A percentile compares a stretch with the other conserved stretches of the same genome.
phyloP scores from a whole-genome alignment of 2,113 vertebrate species.

The Salvelinus fontinalis region DNA sequence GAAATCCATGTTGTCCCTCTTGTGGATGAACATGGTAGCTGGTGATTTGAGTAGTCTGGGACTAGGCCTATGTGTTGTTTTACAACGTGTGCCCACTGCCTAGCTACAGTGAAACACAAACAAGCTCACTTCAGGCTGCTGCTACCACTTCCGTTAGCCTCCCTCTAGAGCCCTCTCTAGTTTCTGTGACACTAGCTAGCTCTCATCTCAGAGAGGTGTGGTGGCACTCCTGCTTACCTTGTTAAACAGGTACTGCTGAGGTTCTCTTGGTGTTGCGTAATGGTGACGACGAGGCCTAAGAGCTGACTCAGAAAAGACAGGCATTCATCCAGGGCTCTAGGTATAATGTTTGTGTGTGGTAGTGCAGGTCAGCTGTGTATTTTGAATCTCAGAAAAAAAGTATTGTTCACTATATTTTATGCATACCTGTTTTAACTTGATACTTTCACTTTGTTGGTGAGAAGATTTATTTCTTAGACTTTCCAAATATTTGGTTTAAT shows the following conservation, averaged over 20 bases:
- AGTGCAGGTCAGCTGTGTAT: not conserved
- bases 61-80: not conserved
- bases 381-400: not conserved
- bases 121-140: not conserved
- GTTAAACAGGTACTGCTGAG: constrained; percentile 47
- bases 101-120: constrained; percentile 16
- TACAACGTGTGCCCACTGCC: not conserved
- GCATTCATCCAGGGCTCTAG: not conserved
- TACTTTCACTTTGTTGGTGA: not conserved
- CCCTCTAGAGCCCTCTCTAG: constrained; percentile 15
- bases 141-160: constrained; percentile 1
- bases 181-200: constrained; percentile 24
- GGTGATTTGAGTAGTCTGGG: not conserved
- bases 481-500: not conserved
- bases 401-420: no score
- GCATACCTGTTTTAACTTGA: no score
- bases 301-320: not conserved
- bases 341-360: not conserved
- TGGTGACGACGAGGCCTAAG: constrained; percentile 2
- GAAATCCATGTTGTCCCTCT: not conserved
- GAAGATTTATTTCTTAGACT: not conserved
- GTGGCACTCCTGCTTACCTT: constrained; percentile 43
- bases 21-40: not conserved
- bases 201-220: not conserved
- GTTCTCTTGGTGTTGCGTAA: constrained; percentile 17